Percentiles rank a stretch among this genome's conserved stretches.
phyloP scores from a whole-genome alignment of 1,140 invertebrate genomes.

The Zaprionus kolodkinae region DNA sequence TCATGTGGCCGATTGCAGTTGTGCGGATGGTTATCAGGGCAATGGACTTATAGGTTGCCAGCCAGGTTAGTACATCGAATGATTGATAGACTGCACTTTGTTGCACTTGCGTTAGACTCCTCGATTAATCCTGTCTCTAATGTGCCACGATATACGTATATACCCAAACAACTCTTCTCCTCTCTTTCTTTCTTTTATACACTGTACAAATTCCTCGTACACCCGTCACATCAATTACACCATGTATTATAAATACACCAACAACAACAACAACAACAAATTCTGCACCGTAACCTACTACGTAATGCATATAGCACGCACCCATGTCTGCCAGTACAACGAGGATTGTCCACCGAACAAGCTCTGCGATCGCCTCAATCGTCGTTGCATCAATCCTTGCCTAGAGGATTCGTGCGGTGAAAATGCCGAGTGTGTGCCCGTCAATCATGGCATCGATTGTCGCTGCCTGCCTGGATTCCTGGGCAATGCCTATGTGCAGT shows the following conservation, averaged over 20 bases:
- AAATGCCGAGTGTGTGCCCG: constrained; percentile 91
- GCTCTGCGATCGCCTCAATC: constrained; percentile 91
- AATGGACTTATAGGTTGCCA: constrained; percentile 92
- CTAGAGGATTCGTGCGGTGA: constrained; percentile 92
- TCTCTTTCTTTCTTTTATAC: constrained; percentile 59
- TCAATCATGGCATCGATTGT: constrained; percentile 91
- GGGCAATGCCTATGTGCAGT: constrained; percentile 92
- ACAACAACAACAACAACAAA: constrained; percentile 41
- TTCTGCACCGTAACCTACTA: constrained; percentile 80
- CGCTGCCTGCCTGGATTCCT: constrained; percentile 90
- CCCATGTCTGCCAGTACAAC: constrained; percentile 93
- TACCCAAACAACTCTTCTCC: constrained; percentile 52
- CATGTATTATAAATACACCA: constrained; percentile 73
- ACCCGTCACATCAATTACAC: constrained; percentile 42
- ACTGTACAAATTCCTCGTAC: constrained; percentile 76
- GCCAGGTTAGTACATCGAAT: constrained; percentile 86
- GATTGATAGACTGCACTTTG: constrained; percentile 18
- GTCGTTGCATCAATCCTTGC: constrained; percentile 93
- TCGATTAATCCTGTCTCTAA: constrained; percentile 58
- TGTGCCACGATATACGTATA: constrained; percentile 47
- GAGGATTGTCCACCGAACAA: constrained; percentile 94
- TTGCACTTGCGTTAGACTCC: constrained; percentile 44
- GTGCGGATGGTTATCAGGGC: constrained; percentile 92
- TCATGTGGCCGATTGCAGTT: constrained; percentile 93
- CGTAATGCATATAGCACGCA: constrained; percentile 84